Base-by-base conservation (phyloP, 1,140 invertebrate genomes). In the Camponotus pennsylvanicus region DNA sequence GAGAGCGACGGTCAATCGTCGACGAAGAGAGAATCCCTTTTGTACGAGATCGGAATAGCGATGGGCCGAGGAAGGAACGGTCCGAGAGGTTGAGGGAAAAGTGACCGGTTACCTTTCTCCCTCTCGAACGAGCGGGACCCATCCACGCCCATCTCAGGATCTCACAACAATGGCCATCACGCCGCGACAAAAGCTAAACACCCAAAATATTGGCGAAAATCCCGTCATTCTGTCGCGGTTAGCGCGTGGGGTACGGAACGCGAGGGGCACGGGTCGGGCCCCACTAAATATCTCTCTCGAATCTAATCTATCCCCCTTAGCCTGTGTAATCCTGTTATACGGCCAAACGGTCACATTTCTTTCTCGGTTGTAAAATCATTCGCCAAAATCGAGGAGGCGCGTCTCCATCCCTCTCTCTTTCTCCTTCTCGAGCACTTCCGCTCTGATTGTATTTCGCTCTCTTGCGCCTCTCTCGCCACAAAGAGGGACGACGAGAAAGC, bases 321-420 rank as follows among this genome's bases (percentile, higher is more conserved):
- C 27, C 40, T 63, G 67, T 52, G 66, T 92, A 93, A 94, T 93
- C 92, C 92, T 92, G 89, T 94, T 94, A 93, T 91, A 93, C 88
- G 83, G 90, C 92, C 90, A 94, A 95, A 93, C 92, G 93, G 92
- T 93, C 92, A 94, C 91, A 88, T 93, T 93, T 92, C 89, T 80
- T 15, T 34, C 45, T 55, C 34, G n/a, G 67, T 40, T 59, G 64
- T 79, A 40, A 49, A 85, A 87, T 77, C 45, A 49, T 49, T 83
- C 66, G 86, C 63, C 61, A 86, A 76, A 93, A 93, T 94, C 92
- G 92, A 92, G 90, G 92, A 92, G 91, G 89, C 89, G 83, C 82
- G 70, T 57, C n/a, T 15, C 64, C 27, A 4, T 59, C 13, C 18
- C 37, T 76, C 71, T 59, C 18, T 59, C 13, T 45, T 15, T 76